A percentile compares a stretch with the other conserved stretches of the same genome.
Conservation (phyloP, 2,797 vertebrate genomes). For the Argentina silus region DNA sequence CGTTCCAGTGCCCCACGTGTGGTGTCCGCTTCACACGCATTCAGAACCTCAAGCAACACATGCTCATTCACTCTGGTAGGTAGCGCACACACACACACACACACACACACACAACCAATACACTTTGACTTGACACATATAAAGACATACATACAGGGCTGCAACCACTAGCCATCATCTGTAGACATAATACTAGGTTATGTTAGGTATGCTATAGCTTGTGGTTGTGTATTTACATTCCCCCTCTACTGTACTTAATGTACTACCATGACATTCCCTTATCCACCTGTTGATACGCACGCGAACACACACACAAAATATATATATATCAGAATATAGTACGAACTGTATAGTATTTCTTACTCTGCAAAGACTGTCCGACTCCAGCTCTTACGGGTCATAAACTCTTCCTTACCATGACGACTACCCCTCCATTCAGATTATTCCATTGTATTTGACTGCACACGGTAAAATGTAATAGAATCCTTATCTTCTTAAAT, state of each 20-base stretch:
- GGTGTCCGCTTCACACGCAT: slow-evolving; percentile 96
- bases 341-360: too few species aligned
- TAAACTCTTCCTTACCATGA: too few species aligned
- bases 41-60: slow-evolving; percentile 99
- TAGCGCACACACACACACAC: neutral
- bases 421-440: too few species aligned
- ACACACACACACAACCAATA: too few species aligned
- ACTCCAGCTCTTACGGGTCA: too few species aligned
- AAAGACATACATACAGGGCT: neutral
- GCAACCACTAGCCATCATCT: neutral
- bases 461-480: neutral
- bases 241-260: neutral
- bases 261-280: neutral
- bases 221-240: neutral
- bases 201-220: too few species aligned
- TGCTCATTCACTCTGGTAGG: slow-evolving; percentile 99
- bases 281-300: slow-evolving; percentile 4
- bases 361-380: too few species aligned
- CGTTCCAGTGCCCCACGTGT: slow-evolving; percentile 95
- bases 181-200: neutral
- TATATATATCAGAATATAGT: too few species aligned
- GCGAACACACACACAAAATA: too few species aligned
- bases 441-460: neutral
- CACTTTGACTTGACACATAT: too few species aligned
- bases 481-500: neutral